Evolutionary conservation across 2,113 vertebrate species (phyloP).

Genomic region (Xiphias gladius): DNA sequence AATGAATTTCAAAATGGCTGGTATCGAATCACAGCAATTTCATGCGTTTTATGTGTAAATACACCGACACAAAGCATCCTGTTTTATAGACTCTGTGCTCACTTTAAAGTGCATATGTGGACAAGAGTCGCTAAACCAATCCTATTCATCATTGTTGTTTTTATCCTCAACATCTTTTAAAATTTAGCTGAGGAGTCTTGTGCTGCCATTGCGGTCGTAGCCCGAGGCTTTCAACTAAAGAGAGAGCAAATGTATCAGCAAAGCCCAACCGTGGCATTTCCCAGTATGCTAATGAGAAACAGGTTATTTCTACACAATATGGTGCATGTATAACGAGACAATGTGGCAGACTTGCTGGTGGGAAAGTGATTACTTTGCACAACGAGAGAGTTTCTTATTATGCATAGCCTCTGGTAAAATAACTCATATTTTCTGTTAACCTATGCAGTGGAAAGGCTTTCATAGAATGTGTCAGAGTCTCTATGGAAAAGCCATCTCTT

Average conservation of each 20-base stretch:
- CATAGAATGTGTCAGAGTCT: constrained; percentile 7
- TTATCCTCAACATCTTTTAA: constrained; percentile 27
- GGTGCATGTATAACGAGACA: constrained; percentile 55
- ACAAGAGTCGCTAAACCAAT: constrained; percentile 14
- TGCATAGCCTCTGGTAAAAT: constrained; percentile 63
- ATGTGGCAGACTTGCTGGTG: constrained; percentile 36
- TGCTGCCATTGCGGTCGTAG: not conserved
- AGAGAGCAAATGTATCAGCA: constrained; percentile 52
- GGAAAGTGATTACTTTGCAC: constrained; percentile 68
- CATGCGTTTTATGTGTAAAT: not conserved
- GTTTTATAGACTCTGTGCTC: not conserved
- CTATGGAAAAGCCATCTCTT: constrained; percentile 25
- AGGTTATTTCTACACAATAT: constrained; percentile 68
- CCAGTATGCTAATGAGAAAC: constrained; percentile 71
- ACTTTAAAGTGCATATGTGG: not conserved
- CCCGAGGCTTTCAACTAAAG: constrained; percentile 55
- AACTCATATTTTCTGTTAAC: constrained; percentile 55
- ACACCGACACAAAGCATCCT: not conserved
- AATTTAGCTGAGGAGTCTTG: constrained; percentile 8
- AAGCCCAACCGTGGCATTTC: constrained; percentile 61
- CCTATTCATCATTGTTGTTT: constrained; percentile 19
- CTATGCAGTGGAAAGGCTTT: constrained; percentile 29
- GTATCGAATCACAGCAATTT: not conserved
- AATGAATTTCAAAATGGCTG: not conserved
- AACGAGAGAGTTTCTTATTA: constrained; percentile 58